Percentiles rank a stretch among this genome's conserved stretches.
These are phyloP conservation scores for Drosophila macrospina DNA, from an alignment of 2,888 invertebrate genomes.

Conservation along the genomic window DNA sequence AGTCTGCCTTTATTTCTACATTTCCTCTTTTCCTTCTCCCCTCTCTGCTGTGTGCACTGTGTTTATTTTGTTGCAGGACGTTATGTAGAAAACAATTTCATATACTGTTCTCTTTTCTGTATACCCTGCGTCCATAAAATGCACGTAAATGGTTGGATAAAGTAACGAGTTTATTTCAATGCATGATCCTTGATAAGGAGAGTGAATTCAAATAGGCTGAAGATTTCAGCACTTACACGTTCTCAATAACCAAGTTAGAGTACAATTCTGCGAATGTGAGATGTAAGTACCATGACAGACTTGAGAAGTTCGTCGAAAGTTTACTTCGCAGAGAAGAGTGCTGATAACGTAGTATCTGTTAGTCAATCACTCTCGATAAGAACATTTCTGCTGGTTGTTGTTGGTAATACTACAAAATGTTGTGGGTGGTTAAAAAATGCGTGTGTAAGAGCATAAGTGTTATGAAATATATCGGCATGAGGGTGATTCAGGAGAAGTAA, in stretches of 20 bases:
- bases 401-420: constrained; percentile 59
- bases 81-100: constrained; percentile 77
- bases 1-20: constrained; percentile 52
- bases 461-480: constrained; percentile 26
- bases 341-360: background rate
- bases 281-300: no score
- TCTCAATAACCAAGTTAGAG: no score
- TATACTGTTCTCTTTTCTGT: constrained; percentile 49
- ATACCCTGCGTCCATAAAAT: constrained; percentile 10
- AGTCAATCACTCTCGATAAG: background rate
- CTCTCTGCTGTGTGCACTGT: constrained; percentile 40
- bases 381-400: constrained; percentile 16
- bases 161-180: no score
- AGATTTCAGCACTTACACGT: no score
- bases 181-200: no score
- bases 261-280: no score
- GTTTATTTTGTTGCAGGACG: constrained; percentile 62
- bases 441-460: constrained; percentile 36
- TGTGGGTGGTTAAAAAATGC: constrained; percentile 71
- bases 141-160: background rate
- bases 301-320: no score
- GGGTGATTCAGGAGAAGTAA: constrained; percentile 31
- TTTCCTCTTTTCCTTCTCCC: constrained; percentile 10
- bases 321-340: no score
- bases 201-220: no score